Base-by-base conservation (phyloP, 2,888 invertebrate genomes). In the Eustalomyia histrio region DNA sequence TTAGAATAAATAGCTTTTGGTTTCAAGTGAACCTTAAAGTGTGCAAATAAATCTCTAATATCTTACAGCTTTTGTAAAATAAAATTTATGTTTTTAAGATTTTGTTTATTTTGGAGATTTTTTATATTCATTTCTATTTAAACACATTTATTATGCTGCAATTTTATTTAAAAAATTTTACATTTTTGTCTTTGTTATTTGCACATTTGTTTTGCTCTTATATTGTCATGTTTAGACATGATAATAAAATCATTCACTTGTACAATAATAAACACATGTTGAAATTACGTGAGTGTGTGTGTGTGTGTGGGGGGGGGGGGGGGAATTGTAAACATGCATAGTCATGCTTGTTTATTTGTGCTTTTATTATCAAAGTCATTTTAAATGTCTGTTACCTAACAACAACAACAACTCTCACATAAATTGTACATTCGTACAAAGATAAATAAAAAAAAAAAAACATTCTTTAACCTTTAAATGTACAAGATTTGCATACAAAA, bases 241-340 rank as follows among this genome's bases (percentile, higher is more conserved):
- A n/a, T 61, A 35, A 39, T 10, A 72, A 64, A 79, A 67, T 63
- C 63, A 64, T 76, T 75, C 64, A 64, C n/a, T 14, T 61, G 72
- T 69, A 73, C 39, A 60, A 24, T 24, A 76, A 80, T 73, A 69
- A 80, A 80, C 73, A 72, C 72, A 68, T 76, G 80, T 69, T 76
- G 63, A 74, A 60, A 65, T 64, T 65, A 80, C 76, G 73, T 80
- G 80, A 53, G 58, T 65, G 43, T 43, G n/a, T n/a, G n/a, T n/a
- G n/a, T n/a, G n/a, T n/a, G n/a, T n/a, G n/a, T n/a, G n/a, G n/a
- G n/a, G n/a, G n/a, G n/a, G n/a, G n/a, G n/a, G n/a, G n/a, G 53
- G 24, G 24, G 39, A 39, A 53, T n/a, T 10, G 2, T 1, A 29
- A 4, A 29, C 29, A 29, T 7, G 7, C 7, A 29, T 7, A 29